Conservation (phyloP, 2,888 invertebrate species). For the Cremastobaeus sp. region DNA sequence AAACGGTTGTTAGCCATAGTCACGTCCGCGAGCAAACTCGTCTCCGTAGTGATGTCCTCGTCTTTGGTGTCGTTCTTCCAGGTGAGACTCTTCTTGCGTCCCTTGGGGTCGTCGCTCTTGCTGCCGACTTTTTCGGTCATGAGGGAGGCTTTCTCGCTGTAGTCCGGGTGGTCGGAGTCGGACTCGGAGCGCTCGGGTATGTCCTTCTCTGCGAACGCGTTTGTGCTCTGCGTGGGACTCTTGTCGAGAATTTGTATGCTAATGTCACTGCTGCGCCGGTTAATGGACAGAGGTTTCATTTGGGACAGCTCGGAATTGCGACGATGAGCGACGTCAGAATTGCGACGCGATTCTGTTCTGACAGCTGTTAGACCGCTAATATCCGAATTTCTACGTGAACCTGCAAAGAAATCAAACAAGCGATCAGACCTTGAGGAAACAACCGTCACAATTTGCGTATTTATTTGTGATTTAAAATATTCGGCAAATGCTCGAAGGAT, state of each 20-base stretch:
- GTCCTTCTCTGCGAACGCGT: conserved; percentile 66
- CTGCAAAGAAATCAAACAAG: conserved; percentile 49
- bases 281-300: conserved; percentile 69
- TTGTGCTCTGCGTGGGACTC: conserved; percentile 71
- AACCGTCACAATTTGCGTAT: too few relatives aligned
- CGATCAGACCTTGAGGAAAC: too few relatives aligned
- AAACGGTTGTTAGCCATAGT: conserved; percentile 56
- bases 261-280: conserved; percentile 73
- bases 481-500: too few relatives aligned
- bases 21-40: conserved; percentile 73
- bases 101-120: conserved; percentile 67
- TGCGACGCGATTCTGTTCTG: conserved; percentile 70
- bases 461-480: too few relatives aligned
- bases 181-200: conserved; percentile 73
- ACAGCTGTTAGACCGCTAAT: conserved; percentile 66
- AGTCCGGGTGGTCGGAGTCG: conserved; percentile 75
- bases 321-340: conserved; percentile 71
- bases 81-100: conserved; percentile 77
- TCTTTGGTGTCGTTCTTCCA: conserved; percentile 76
- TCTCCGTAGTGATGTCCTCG: conserved; percentile 77
- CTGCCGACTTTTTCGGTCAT: conserved; percentile 68
- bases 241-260: conserved; percentile 72
- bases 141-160: conserved; percentile 72
- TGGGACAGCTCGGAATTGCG: conserved; percentile 70
- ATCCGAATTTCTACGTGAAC: conserved; percentile 74